Percentiles rank a stretch among this genome's conserved stretches.
Evolutionary conservation across 1,140 invertebrate species (phyloP).

Genomic region (Drosophila seguyi): DNA sequence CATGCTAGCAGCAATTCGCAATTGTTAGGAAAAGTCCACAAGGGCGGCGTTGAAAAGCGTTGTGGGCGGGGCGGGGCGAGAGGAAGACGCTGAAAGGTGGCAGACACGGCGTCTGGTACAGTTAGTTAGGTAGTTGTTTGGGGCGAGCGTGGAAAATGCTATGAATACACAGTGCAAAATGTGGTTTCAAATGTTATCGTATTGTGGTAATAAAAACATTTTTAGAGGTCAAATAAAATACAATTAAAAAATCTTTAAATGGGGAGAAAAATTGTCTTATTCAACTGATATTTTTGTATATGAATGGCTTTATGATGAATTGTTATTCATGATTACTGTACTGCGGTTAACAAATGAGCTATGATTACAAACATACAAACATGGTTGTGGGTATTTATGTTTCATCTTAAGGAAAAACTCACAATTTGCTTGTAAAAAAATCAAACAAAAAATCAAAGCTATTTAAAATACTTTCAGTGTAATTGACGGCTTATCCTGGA

Average conservation of each 20-base stretch:
- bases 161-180: neutral
- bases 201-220: neutral
- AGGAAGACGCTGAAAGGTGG: conserved; percentile 35
- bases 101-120: conserved; percentile 54
- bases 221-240: neutral
- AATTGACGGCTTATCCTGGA: conserved; percentile 4
- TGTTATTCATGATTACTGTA: too few relatives aligned
- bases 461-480: neutral
- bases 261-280: too few relatives aligned
- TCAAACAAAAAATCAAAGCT: too few relatives aligned
- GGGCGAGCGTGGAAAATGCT: conserved; percentile 18
- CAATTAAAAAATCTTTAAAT: too few relatives aligned
- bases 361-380: too few relatives aligned
- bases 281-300: too few relatives aligned
- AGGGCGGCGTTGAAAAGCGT: conserved; percentile 30
- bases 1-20: conserved; percentile 39
- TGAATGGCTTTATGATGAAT: too few relatives aligned
- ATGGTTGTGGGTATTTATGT: too few relatives aligned
- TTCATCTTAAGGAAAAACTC: too few relatives aligned
- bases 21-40: conserved; percentile 52
- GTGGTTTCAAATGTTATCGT: neutral
- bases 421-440: too few relatives aligned
- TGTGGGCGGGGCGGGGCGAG: neutral
- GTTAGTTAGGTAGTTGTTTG: conserved; percentile 34
- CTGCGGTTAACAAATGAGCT: too few relatives aligned